Percentiles rank a stretch among this genome's conserved stretches.
Conservation (phyloP, 2,797 vertebrate species). For the Danio tinwini region DNA sequence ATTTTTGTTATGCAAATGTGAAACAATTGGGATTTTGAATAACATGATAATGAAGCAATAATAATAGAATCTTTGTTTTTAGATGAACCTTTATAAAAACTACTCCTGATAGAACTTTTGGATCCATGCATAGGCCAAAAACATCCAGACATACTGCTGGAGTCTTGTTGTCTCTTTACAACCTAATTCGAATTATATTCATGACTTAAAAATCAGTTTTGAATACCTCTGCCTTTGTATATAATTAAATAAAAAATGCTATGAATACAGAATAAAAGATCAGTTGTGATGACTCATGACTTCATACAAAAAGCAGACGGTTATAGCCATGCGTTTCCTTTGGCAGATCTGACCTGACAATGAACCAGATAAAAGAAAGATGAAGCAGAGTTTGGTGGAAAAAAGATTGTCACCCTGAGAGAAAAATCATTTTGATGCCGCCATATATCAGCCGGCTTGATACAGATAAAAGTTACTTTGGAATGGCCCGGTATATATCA, state of each 20-base stretch:
- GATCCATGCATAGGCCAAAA: too few relatives aligned
- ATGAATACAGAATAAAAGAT: constrained; percentile 5
- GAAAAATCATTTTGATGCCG: constrained; percentile 16
- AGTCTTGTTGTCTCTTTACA: too few relatives aligned
- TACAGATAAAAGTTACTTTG: background rate
- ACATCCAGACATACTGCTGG: too few relatives aligned
- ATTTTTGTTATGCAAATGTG: too few relatives aligned
- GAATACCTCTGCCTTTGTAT: background rate
- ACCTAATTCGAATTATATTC: constrained; percentile 4
- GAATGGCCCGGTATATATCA: background rate
- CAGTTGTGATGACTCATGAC: background rate
- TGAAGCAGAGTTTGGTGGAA: background rate
- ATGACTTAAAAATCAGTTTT: constrained; percentile 1
- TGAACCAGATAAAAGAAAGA: background rate
- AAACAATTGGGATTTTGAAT: too few relatives aligned
- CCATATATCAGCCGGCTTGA: constrained; percentile 16
- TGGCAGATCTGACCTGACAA: constrained; percentile 1
- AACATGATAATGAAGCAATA: too few relatives aligned
- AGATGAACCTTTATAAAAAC: too few relatives aligned
- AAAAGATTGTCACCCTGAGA: background rate
- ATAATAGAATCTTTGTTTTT: too few relatives aligned
- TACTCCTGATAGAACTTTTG: too few relatives aligned
- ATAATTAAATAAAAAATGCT: background rate
- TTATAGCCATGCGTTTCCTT: background rate
- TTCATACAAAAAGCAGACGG: background rate